A percentile compares a stretch with the other conserved stretches of the same genome.
Evolutionary conservation across 2,797 vertebrate genomes (phyloP).

Genomic region (Melanotaenia maccullochi): DNA sequence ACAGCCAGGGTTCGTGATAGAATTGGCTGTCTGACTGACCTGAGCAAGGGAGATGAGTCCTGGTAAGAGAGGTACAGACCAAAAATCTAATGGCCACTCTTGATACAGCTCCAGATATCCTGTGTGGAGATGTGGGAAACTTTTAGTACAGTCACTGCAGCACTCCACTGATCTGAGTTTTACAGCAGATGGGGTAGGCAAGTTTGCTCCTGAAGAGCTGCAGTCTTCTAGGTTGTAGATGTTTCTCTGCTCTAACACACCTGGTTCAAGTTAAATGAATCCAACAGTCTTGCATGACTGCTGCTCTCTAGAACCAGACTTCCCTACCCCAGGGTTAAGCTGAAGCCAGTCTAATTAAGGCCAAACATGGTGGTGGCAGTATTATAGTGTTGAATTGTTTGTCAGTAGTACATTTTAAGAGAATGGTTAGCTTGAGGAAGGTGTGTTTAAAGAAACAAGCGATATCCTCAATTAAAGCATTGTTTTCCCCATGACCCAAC

Average conservation of each 20-base stretch:
- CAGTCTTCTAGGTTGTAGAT: too few relatives aligned
- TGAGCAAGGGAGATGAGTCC: not conserved
- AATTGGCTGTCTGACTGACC: not conserved
- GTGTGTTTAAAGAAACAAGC: too few relatives aligned
- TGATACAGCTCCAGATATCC: constrained; percentile 12
- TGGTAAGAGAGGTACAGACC: not conserved
- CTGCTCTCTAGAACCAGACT: too few relatives aligned
- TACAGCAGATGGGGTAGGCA: not conserved
- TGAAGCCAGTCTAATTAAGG: not conserved
- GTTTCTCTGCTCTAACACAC: too few relatives aligned
- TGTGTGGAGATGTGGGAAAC: constrained; percentile 5
- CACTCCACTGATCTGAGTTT: not conserved
- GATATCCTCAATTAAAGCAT: too few relatives aligned
- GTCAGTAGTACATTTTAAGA: not conserved
- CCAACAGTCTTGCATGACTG: too few relatives aligned
- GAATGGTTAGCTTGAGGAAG: not conserved
- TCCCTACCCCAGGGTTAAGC: too few relatives aligned
- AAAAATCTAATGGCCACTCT: constrained; percentile 4
- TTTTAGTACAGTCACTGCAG: not conserved
- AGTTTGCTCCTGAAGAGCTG: too few relatives aligned
- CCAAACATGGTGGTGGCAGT: not conserved
- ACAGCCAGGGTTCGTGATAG: not conserved
- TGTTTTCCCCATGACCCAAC: too few relatives aligned
- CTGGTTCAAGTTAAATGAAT: too few relatives aligned
- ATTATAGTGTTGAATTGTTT: not conserved